Percentiles rank a stretch among this genome's conserved stretches.
These are phyloP conservation scores for Nibea albiflora DNA, from an alignment of 2,113 vertebrate genomes.

Conservation along the genomic window DNA sequence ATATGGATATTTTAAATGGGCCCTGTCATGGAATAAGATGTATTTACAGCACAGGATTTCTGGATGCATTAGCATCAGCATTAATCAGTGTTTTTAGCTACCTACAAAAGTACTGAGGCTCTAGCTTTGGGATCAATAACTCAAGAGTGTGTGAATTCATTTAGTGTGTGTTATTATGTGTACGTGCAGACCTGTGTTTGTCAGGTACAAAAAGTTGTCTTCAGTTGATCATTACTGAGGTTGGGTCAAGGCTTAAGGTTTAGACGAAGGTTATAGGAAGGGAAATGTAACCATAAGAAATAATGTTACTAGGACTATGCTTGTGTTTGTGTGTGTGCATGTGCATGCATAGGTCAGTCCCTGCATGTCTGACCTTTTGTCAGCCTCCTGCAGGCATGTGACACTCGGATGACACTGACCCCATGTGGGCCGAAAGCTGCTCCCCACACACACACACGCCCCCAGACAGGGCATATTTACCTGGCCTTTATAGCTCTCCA, in stretches of 20 bases:
- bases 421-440: background rate
- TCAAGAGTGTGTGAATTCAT: background rate
- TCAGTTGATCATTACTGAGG: background rate
- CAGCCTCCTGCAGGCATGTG: conserved; percentile 21
- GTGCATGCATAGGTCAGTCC: background rate
- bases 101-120: background rate
- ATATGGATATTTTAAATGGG: background rate
- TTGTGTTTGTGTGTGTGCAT: conserved; percentile 6
- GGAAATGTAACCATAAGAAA: conserved; percentile 15
- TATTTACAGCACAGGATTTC: background rate
- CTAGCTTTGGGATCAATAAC: background rate
- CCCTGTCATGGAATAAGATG: no score
- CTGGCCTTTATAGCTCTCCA: conserved; percentile 5
- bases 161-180: background rate
- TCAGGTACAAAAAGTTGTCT: background rate
- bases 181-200: background rate
- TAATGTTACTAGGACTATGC: background rate
- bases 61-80: background rate
- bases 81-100: background rate
- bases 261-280: background rate
- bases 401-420: conserved; percentile 46
- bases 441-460: no score
- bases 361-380: conserved; percentile 52
- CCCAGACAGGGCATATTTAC: conserved; percentile 20
- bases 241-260: background rate